Evolutionary conservation across 2,113 vertebrate species (phyloP).

Genomic region (Misgurnus mizolepis): DNA sequence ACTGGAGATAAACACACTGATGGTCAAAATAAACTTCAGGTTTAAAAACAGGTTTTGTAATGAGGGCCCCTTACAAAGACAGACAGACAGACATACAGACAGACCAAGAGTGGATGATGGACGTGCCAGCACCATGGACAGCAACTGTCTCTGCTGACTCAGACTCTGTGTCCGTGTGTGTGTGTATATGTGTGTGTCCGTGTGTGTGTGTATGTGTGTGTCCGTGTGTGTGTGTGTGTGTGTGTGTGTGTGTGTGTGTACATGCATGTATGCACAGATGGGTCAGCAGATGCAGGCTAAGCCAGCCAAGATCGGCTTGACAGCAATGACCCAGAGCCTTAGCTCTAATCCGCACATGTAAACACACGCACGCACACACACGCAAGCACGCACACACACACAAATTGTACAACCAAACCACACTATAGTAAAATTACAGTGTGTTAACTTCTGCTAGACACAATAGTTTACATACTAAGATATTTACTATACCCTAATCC

Average conservation of each 20-base stretch:
- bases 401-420: not conserved
- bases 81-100: conserved; percentile 45
- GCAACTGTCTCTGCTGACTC: conserved; percentile 69
- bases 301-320: conserved; percentile 68
- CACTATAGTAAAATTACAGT: too few relatives aligned
- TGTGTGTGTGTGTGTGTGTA: conserved; percentile 47
- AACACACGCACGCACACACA: not conserved
- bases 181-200: conserved; percentile 47
- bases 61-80: not conserved
- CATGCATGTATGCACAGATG: conserved; percentile 78
- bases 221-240: conserved; percentile 29
- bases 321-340: conserved; percentile 43
- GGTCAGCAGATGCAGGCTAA: conserved; percentile 86
- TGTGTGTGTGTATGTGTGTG: conserved; percentile 42
- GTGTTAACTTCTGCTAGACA: too few relatives aligned
- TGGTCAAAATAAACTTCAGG: not conserved
- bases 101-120: conserved; percentile 53
- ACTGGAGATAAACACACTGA: not conserved
- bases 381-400: conserved; percentile 31
- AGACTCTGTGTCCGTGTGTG: conserved; percentile 23
- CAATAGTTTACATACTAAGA: too few relatives aligned
- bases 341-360: conserved; percentile 18
- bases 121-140: conserved; percentile 73
- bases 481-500: too few relatives aligned
- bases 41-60: not conserved